Conservation (phyloP, 2,888 invertebrate genomes). For the Fissipunctia ypsillon region DNA sequence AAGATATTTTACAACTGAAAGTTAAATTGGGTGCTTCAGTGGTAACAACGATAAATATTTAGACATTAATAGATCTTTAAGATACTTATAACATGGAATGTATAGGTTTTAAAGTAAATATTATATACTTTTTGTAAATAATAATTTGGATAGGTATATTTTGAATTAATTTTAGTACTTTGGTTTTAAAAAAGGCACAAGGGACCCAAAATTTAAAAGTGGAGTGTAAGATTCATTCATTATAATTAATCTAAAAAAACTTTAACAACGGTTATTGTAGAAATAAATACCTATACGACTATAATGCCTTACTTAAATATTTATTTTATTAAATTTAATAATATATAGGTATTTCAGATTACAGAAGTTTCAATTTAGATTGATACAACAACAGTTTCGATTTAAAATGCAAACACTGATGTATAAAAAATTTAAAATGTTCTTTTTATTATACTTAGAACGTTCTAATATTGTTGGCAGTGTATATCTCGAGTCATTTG, state of each 20-base stretch:
- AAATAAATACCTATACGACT: slow-evolving; percentile 62
- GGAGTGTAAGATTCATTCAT: slow-evolving; percentile 45
- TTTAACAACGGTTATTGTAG: slow-evolving; percentile 57
- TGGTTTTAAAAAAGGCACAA: slow-evolving; percentile 81
- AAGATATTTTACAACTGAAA: slow-evolving; percentile 53
- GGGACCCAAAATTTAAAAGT: slow-evolving; percentile 70
- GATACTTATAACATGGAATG: slow-evolving; percentile 72
- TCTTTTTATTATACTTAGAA: slow-evolving; percentile 36
- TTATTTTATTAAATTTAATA: slow-evolving; percentile 42
- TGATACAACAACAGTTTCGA: slow-evolving; percentile 47
- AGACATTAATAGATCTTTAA: slow-evolving; percentile 63
- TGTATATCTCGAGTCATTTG: slow-evolving; percentile 54
- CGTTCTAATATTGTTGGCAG: slow-evolving; percentile 64
- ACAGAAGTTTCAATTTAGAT: slow-evolving; percentile 33
- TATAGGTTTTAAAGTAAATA: slow-evolving; percentile 66
- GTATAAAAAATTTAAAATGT: slow-evolving; percentile 28
- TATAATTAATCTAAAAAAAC: slow-evolving; percentile 57
- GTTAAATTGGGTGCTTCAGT: slow-evolving; percentile 44
- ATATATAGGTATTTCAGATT: slow-evolving; percentile 45
- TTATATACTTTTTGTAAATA: slow-evolving; percentile 56
- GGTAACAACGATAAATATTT: slow-evolving; percentile 66
- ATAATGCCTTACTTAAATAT: slow-evolving; percentile 54
- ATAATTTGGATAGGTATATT: slow-evolving; percentile 59
- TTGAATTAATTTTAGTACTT: slow-evolving; percentile 69
- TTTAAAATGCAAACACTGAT: slow-evolving; percentile 30